A percentile compares a stretch with the other conserved stretches of the same genome.
Conservation (phyloP, 1,140 invertebrate genomes). For the Philaenus spumarius region DNA sequence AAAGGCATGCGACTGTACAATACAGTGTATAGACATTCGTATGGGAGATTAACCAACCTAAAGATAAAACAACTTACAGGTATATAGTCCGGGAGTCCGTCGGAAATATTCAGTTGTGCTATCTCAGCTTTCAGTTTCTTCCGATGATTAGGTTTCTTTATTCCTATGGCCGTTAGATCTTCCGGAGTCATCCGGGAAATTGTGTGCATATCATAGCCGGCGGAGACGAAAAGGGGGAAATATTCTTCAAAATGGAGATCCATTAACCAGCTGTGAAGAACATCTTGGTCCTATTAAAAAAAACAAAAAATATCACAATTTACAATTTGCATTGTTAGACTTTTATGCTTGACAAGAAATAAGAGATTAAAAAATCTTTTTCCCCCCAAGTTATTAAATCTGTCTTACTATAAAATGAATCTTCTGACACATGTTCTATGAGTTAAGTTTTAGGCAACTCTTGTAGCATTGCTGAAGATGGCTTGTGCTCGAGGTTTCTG, state of each 20-base stretch:
- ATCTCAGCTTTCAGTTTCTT: conserved; percentile 95
- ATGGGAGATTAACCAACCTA: too few species aligned
- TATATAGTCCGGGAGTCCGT: conserved; percentile 88
- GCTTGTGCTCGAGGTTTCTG: too few species aligned
- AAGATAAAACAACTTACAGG: too few species aligned
- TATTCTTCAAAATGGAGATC: conserved; percentile 97
- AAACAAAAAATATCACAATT: not conserved
- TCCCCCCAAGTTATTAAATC: not conserved
- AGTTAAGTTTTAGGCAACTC: too few species aligned
- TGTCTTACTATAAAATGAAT: too few species aligned
- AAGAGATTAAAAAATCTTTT: not conserved
- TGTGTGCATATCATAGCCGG: conserved; percentile 96
- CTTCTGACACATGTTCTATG: too few species aligned
- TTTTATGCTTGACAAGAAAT: not conserved
- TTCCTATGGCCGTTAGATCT: conserved; percentile 70
- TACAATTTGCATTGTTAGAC: not conserved
- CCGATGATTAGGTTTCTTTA: conserved; percentile 96
- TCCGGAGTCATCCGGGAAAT: conserved; percentile 98
- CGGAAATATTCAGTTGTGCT: conserved; percentile 86
- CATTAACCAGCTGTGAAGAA: conserved; percentile 89
- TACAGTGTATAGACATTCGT: too few species aligned
- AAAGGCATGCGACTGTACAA: too few species aligned
- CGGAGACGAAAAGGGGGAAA: conserved; percentile 84
- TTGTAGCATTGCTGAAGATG: too few species aligned
- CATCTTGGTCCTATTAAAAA: conserved; percentile 72